A percentile compares a stretch with the other conserved stretches of the same genome.
Conservation (phyloP, 1,140 invertebrate species). For the Procambarus virginalis region DNA sequence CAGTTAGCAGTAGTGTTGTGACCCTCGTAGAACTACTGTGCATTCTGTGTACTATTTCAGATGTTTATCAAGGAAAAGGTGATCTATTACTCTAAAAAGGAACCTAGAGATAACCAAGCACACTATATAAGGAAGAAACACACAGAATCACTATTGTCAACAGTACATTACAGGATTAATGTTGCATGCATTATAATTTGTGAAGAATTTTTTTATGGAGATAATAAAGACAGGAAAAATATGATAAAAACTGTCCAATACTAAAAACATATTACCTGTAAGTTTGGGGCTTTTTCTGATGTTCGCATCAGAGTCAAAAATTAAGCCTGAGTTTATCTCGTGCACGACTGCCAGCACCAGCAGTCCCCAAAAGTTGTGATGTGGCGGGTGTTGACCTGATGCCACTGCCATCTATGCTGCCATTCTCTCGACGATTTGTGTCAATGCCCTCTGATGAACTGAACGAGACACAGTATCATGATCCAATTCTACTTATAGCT, state of each 20-base stretch:
- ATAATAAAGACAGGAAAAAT: too few species aligned
- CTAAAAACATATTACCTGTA: slow-evolving; percentile 23
- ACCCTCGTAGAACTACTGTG: too few species aligned
- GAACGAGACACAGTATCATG: neutral
- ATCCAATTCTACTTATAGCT: neutral
- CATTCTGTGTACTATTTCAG: too few species aligned
- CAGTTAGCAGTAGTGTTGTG: too few species aligned
- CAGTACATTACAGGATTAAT: too few species aligned
- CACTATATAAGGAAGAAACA: too few species aligned
- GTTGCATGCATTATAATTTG: too few species aligned
- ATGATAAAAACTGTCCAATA: neutral
- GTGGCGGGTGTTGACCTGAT: slow-evolving; percentile 19
- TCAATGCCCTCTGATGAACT: slow-evolving; percentile 60
- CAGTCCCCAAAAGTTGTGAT: slow-evolving; percentile 24
- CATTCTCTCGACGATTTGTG: slow-evolving; percentile 56
- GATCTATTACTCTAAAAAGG: too few species aligned
- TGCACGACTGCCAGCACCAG: slow-evolving; percentile 58
- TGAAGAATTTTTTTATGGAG: too few species aligned
- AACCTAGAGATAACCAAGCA: too few species aligned
- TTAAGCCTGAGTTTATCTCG: slow-evolving; percentile 66
- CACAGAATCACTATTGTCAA: too few species aligned
- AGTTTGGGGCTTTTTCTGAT: slow-evolving; percentile 56
- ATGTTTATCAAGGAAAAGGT: too few species aligned
- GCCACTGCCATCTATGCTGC: slow-evolving; percentile 40
- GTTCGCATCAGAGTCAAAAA: slow-evolving; percentile 57